phyloP scores from a whole-genome alignment of 2,113 vertebrate genomes.

The Anolis sagrei region DNA sequence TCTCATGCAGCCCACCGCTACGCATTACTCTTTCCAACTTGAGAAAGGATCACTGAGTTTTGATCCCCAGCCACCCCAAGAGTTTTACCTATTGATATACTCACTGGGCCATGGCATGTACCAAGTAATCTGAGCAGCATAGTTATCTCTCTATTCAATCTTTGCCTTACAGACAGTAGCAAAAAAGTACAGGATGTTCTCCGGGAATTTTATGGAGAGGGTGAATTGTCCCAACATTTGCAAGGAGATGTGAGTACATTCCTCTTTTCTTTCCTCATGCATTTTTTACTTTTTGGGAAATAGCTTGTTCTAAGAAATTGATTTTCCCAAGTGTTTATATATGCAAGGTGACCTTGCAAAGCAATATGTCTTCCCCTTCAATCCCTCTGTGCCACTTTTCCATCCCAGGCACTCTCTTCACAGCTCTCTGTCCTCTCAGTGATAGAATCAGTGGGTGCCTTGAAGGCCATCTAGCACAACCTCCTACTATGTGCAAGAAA shows the following conservation, averaged over 20 bases:
- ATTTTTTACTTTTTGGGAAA: not conserved
- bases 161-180: conserved; percentile 81
- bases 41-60: not conserved
- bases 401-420: not conserved
- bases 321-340: not conserved
- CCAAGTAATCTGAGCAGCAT: not conserved
- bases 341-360: conserved; percentile 3
- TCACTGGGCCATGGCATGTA: not conserved
- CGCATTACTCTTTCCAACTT: too few relatives aligned
- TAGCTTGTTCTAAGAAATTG: not conserved
- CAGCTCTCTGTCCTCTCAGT: too few relatives aligned
- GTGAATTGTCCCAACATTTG: conserved; percentile 78
- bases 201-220: conserved; percentile 83
- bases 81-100: not conserved
- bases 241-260: conserved; percentile 85
- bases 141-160: not conserved
- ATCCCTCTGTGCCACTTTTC: not conserved
- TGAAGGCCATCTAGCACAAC: not conserved
- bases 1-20: not conserved
- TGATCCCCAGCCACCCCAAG: not conserved
- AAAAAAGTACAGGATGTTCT: conserved; percentile 91
- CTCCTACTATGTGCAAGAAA: not conserved
- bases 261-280: not conserved
- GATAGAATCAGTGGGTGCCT: not conserved
- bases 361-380: not conserved